phyloP scores from a whole-genome alignment of 2,888 invertebrate genomes.

The Ephialtes manifestator region DNA sequence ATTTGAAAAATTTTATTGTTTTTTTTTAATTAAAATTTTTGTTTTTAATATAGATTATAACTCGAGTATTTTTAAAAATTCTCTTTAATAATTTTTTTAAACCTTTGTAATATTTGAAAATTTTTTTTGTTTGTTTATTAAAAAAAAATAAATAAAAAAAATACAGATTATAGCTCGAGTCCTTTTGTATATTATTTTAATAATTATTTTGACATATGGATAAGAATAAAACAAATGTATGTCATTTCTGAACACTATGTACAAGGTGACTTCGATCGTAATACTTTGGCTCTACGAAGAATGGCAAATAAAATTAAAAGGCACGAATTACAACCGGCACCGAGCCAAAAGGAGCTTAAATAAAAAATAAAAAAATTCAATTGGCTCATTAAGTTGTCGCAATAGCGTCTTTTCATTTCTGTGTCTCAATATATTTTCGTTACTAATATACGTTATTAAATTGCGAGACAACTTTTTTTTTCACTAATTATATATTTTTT shows the following conservation, averaged over 20 bases:
- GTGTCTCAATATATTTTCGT: neutral
- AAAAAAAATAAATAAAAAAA: no score
- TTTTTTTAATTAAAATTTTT: no score
- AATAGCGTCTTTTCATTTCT: neutral
- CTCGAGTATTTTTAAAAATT: no score
- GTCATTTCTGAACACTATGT: neutral
- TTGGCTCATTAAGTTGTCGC: neutral
- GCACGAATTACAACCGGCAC: neutral
- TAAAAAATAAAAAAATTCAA: neutral
- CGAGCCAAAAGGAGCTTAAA: constrained; percentile 2
- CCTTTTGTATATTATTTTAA: neutral
- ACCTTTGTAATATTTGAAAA: neutral
- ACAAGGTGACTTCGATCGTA: neutral
- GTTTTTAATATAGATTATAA: no score
- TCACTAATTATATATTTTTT: no score
- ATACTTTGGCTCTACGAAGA: neutral
- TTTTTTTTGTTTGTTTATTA: no score
- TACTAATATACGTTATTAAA: no score
- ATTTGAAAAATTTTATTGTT: no score
- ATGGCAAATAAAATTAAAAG: neutral
- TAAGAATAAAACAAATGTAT: neutral
- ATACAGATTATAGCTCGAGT: neutral
- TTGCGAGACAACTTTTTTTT: no score
- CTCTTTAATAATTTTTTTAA: neutral
- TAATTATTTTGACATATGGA: no score